Percentiles rank a stretch among this genome's conserved stretches.
Conservation (phyloP, 2,888 invertebrate species). For the Heliconius hortense region DNA sequence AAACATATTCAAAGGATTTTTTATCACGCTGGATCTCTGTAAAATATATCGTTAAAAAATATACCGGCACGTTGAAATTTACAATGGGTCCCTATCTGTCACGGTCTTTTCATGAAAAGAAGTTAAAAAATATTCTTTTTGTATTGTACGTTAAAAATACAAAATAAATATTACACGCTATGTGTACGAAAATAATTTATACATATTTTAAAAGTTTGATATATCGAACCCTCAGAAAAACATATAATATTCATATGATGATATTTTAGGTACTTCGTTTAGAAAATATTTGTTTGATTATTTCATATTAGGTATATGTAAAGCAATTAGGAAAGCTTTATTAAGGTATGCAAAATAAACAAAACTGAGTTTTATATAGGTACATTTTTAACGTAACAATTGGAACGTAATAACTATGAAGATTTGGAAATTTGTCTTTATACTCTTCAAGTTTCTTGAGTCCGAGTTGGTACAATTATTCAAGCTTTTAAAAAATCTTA, state of each 20-base stretch:
- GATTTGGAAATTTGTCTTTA: neutral
- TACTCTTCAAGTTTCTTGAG: neutral
- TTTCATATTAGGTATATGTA: too few species aligned
- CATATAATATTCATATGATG: too few species aligned
- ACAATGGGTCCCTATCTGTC: conserved; percentile 17
- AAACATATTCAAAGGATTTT: conserved; percentile 5
- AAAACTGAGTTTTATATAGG: neutral
- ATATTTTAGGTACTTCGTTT: too few species aligned
- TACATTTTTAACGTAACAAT: neutral
- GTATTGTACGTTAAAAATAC: conserved; percentile 5
- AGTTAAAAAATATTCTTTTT: conserved; percentile 1
- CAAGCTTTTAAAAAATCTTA: too few species aligned
- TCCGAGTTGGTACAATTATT: neutral
- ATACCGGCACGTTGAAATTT: conserved; percentile 14
- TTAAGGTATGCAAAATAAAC: too few species aligned
- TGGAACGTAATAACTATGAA: neutral
- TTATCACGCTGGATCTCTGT: conserved; percentile 15
- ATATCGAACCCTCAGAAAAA: too few species aligned
- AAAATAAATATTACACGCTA: neutral
- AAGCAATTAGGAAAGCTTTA: too few species aligned
- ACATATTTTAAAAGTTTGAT: too few species aligned
- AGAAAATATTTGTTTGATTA: too few species aligned
- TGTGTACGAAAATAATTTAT: neutral
- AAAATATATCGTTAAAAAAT: conserved; percentile 13
- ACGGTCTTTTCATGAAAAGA: conserved; percentile 3